phyloP scores from a whole-genome alignment of 2,888 invertebrate species.

The Macroteleia sp. region DNA sequence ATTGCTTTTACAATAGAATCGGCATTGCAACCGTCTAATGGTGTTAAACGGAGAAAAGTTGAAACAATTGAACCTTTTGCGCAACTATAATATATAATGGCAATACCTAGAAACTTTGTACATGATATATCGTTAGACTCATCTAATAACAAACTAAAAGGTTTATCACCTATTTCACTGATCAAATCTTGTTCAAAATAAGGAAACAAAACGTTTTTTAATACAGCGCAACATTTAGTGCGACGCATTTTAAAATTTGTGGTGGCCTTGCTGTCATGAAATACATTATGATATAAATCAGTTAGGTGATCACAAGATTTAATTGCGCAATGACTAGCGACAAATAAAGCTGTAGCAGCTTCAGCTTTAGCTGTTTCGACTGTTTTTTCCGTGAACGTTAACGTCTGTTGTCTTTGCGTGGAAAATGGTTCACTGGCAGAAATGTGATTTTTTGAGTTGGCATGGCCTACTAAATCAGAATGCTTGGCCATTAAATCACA shows the following conservation, averaged over 20 bases:
- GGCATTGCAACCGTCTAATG: constrained; percentile 26
- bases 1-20: constrained; percentile 14
- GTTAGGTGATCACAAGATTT: constrained; percentile 29
- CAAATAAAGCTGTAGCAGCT: constrained; percentile 44
- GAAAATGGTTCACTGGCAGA: constrained; percentile 21
- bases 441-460: constrained; percentile 7
- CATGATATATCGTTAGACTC: constrained; percentile 66
- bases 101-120: constrained; percentile 39
- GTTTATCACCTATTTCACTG: constrained; percentile 61
- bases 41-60: constrained; percentile 70
- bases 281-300: constrained; percentile 17
- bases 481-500: constrained; percentile 23
- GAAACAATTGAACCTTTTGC: constrained; percentile 13
- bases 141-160: constrained; percentile 68
- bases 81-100: constrained; percentile 23
- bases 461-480: constrained; percentile 12
- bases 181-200: constrained; percentile 39
- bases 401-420: not conserved
- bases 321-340: constrained; percentile 43
- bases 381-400: constrained; percentile 26
- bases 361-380: constrained; percentile 31
- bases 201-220: constrained; percentile 35
- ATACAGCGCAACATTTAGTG: constrained; percentile 37
- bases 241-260: constrained; percentile 37
- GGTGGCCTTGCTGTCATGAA: constrained; percentile 53